Percentiles rank a stretch among this genome's conserved stretches.
phyloP scores from a whole-genome alignment of 2,113 vertebrate genomes.

The Anoplopoma fimbria region DNA sequence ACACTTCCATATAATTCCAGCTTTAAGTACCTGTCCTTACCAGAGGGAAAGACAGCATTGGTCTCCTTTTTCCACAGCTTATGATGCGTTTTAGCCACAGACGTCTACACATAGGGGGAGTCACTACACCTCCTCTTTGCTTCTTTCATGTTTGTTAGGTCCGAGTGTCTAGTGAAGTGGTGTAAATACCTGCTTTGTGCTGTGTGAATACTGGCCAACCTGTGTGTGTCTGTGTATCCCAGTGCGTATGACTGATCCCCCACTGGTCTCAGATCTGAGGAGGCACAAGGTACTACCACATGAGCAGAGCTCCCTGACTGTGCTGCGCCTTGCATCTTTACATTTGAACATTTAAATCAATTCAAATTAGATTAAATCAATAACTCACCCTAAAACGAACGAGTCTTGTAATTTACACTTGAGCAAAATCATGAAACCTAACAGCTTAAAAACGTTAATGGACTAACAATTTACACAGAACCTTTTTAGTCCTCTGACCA shows the following conservation, averaged over 20 bases:
- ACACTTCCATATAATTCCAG: no score
- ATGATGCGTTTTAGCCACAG: background rate
- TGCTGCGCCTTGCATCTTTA: background rate
- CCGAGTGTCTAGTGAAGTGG: background rate
- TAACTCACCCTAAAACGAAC: background rate
- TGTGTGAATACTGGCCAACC: constrained; percentile 58
- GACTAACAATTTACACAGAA: no score
- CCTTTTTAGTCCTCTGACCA: no score
- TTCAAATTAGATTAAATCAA: background rate
- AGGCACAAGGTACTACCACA: constrained; percentile 58
- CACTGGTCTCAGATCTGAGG: constrained; percentile 72
- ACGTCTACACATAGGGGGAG: background rate
- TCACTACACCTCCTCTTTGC: background rate
- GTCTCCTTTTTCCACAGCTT: no score
- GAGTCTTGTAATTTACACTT: background rate
- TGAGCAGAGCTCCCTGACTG: constrained; percentile 24
- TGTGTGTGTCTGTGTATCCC: constrained; percentile 69
- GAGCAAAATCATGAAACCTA: no score
- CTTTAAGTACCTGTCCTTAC: no score
- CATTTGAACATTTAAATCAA: background rate
- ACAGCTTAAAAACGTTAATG: no score
- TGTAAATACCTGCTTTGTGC: constrained; percentile 58
- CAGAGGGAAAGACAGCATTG: no score
- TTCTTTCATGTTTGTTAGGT: background rate
- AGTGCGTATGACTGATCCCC: constrained; percentile 58